These are phyloP conservation scores for Oligia strigilis DNA, from an alignment of 2,888 invertebrate genomes.

Conservation along the genomic window DNA sequence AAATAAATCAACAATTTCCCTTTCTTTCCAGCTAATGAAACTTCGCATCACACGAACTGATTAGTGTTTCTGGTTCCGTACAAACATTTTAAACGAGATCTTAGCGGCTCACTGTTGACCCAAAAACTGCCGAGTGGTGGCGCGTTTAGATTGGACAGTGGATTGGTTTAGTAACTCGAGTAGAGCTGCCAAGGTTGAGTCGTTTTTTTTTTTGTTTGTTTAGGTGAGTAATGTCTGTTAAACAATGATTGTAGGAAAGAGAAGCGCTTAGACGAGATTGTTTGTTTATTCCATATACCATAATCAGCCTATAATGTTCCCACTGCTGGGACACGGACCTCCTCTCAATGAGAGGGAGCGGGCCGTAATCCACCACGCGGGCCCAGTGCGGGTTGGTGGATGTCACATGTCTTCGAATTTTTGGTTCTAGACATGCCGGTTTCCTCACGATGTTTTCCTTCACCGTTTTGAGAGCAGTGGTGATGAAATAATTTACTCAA, in stretches of 20 bases:
- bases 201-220: conserved; percentile 15
- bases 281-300: neutral
- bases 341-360: too few relatives aligned
- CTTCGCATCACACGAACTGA: conserved; percentile 29
- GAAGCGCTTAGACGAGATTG: neutral
- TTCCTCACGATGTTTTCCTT: too few relatives aligned
- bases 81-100: conserved; percentile 67
- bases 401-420: too few relatives aligned
- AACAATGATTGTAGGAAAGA: neutral
- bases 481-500: too few relatives aligned
- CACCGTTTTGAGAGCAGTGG: too few relatives aligned
- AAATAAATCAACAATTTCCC: too few relatives aligned
- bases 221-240: neutral
- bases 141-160: conserved; percentile 25
- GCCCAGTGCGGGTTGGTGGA: too few relatives aligned
- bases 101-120: conserved; percentile 66
- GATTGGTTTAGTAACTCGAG: conserved; percentile 43
- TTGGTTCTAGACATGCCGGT: too few relatives aligned
- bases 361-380: too few relatives aligned
- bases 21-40: conserved; percentile 3
- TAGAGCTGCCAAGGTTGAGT: conserved; percentile 8
- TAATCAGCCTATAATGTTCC: too few relatives aligned
- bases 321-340: too few relatives aligned
- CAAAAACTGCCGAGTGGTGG: conserved; percentile 62
- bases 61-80: conserved; percentile 50